These are phyloP conservation scores for Siniperca undulata DNA, from an alignment of 2,797 vertebrate genomes.

Conservation along the genomic window DNA sequence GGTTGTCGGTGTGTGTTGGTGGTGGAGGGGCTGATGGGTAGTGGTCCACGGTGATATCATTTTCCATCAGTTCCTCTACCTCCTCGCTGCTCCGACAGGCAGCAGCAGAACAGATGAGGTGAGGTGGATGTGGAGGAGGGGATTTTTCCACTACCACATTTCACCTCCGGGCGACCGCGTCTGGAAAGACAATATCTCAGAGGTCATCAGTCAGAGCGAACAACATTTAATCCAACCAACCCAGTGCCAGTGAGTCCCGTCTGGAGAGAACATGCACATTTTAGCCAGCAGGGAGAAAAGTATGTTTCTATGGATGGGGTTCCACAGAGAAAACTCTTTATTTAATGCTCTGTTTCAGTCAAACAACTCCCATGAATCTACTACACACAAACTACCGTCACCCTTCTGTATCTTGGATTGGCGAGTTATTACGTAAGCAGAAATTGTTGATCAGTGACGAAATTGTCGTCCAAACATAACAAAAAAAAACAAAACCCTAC, in stretches of 20 bases:
- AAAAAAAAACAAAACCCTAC: background rate
- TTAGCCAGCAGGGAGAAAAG: conserved; percentile 26
- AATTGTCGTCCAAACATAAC: conserved; percentile 46
- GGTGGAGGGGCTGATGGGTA: conserved; percentile 49
- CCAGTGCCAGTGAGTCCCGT: conserved; percentile 58
- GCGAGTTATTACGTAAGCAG: conserved; percentile 42
- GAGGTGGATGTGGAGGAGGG: conserved; percentile 38
- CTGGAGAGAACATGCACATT: conserved; percentile 56
- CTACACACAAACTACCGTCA: conserved; percentile 3
- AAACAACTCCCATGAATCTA: background rate
- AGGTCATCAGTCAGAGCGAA: conserved; percentile 70
- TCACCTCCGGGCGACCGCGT: conserved; percentile 85
- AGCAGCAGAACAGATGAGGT: conserved; percentile 61
- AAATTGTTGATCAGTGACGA: conserved; percentile 53
- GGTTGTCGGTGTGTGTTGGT: background rate
- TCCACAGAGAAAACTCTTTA: conserved; percentile 9
- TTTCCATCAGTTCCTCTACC: conserved; percentile 65
- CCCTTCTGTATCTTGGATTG: conserved; percentile 34
- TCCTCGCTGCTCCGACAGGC: conserved; percentile 74
- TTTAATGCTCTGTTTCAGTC: conserved; percentile 6
- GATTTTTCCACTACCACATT: conserved; percentile 84
- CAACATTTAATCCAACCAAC: conserved; percentile 33
- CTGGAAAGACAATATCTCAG: conserved; percentile 75
- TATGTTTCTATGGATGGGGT: background rate
- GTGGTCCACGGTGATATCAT: conserved; percentile 59